Evolutionary conservation across 30 jellyfish, hydroid and myxozoan genomes (phyloP), one percentile per base, ranked within the genome.

Genomic region (Hydra vulgaris): DNA sequence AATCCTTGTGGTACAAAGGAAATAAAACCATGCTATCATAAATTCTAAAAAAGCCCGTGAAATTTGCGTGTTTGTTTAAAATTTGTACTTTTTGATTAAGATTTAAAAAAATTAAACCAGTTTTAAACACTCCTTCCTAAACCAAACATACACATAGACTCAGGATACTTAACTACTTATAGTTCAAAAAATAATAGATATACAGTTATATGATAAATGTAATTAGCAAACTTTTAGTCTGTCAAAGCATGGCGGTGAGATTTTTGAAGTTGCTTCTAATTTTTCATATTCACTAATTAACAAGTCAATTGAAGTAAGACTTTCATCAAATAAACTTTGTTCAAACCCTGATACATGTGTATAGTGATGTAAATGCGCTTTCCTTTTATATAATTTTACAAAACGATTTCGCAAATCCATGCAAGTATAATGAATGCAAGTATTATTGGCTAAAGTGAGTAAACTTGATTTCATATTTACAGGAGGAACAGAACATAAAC

Each of bases 311-410:
- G 97, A 90, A 25, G 79, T 86, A 15, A 90, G 27, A 23, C 94
- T 66, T 78, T 86, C 97, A 8, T 74, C 72, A 53, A 90, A 83
- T 66, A 78, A 61, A 55, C 82, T 80, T 17, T 22, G 66, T 18
- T 90, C 97, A 53, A 90, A 90, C 23, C 97, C 97, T 0, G 70
- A 71, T 0, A 86, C 86, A 40, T 80, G 75, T 1, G 95, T 79
- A 53, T 90, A 90, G 74, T 90, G 97, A 73, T 90, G 97, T 23
- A 90, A 21, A 70, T 90, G 97, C 15, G 97, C 97, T 82, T 90
- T 90, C 20, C 97, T 88, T 74, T 82, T 86, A 81, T 90, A 90
- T n/a, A 90, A 77, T 54, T 86, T 86, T 77, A 90, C 26, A 68
- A 90, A 90, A 55, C 97, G 53, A 26, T 79, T 89, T 53, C 80